Evolutionary conservation across 2,113 vertebrate genomes (phyloP).

Genomic region (Cariama cristata): DNA sequence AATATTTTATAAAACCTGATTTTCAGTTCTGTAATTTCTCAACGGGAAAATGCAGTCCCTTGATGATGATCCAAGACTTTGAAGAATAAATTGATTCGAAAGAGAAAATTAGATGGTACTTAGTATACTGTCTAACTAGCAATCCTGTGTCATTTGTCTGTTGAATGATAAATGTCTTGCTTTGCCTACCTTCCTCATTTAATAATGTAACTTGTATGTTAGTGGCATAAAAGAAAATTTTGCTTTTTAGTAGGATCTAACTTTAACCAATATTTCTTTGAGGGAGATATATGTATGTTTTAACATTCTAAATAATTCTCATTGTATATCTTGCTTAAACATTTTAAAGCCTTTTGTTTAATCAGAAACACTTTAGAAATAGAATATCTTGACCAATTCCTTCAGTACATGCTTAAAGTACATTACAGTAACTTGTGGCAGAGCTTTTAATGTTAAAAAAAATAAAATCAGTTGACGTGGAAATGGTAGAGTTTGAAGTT

Average conservation of each 20-base stretch:
- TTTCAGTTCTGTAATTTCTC: slow-evolving; percentile 79
- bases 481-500: not conserved
- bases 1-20: slow-evolving; percentile 74
- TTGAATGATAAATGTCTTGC: slow-evolving; percentile 77
- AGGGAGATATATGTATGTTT: not conserved
- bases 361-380: not conserved
- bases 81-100: slow-evolving; percentile 85
- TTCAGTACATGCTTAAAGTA: not conserved
- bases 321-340: not conserved
- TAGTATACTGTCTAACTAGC: slow-evolving; percentile 82
- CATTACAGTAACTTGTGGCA: not conserved
- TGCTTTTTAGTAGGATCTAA: slow-evolving; percentile 43
- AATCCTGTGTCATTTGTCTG: slow-evolving; percentile 79
- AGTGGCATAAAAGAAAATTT: slow-evolving; percentile 42
- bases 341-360: not conserved
- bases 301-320: not conserved
- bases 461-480: not conserved
- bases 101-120: slow-evolving; percentile 84
- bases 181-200: slow-evolving; percentile 72
- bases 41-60: slow-evolving; percentile 74
- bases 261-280: slow-evolving; percentile 37
- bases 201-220: slow-evolving; percentile 61
- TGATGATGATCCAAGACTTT: slow-evolving; percentile 77
- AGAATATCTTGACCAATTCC: not conserved
- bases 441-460: not conserved